Conservation (phyloP, 2,113 vertebrate genomes). For the Riparia riparia region DNA sequence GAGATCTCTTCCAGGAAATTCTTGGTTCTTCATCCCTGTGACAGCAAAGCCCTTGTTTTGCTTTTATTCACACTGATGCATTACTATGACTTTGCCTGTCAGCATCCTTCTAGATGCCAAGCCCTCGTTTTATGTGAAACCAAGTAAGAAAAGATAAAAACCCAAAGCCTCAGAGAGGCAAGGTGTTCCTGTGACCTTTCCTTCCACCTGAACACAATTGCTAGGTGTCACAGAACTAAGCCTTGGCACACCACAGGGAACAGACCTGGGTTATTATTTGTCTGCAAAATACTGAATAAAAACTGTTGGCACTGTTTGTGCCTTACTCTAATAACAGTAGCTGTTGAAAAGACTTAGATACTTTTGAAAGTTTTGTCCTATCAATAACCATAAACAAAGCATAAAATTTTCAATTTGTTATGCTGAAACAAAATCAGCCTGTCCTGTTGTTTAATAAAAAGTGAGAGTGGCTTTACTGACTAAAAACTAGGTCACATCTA, state of each 20-base stretch:
- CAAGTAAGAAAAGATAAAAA: neutral
- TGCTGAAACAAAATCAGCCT: neutral
- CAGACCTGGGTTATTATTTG: neutral
- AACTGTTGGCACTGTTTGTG: neutral
- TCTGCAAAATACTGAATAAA: neutral
- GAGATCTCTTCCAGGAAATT: neutral
- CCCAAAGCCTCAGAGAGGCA: neutral
- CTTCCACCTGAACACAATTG: neutral
- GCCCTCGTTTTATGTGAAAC: neutral
- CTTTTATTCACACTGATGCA: neutral
- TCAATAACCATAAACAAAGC: neutral
- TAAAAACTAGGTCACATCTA: neutral
- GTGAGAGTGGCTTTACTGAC: neutral
- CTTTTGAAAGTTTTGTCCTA: neutral
- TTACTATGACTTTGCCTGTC: neutral
- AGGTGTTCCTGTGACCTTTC: neutral
- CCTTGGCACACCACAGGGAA: neutral
- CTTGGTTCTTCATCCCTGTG: neutral
- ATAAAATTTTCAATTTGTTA: neutral
- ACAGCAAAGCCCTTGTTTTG: neutral
- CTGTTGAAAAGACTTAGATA: neutral
- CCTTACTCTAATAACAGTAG: neutral
- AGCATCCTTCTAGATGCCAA: neutral
- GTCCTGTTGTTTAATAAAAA: neutral
- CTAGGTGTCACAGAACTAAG: neutral